Conservation (phyloP, 2,888 invertebrate genomes). For the Campoletis raptor region DNA sequence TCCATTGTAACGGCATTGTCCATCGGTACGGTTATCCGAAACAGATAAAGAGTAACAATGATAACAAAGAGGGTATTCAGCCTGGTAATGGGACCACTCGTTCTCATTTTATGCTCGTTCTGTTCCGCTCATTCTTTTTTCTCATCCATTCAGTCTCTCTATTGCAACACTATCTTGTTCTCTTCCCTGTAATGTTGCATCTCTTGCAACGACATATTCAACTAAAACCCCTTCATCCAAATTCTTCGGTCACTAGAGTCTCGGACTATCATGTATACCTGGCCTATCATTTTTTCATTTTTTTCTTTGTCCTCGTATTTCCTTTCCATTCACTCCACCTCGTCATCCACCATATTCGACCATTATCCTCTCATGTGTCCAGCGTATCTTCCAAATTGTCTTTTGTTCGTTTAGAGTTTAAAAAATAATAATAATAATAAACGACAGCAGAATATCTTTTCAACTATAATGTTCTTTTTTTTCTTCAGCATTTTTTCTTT, state of each 20-base stretch:
- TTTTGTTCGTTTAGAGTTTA: background rate
- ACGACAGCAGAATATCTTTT: background rate
- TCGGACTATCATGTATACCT: slow-evolving; percentile 35
- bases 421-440: background rate
- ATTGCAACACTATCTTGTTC: slow-evolving; percentile 55
- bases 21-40: slow-evolving; percentile 53
- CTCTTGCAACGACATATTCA: slow-evolving; percentile 44
- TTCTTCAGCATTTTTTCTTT: background rate
- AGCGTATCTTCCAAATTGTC: slow-evolving; percentile 5
- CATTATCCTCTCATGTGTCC: slow-evolving; percentile 15
- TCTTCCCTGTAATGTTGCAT: slow-evolving; percentile 27
- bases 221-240: slow-evolving; percentile 36
- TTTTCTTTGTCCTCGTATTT: slow-evolving; percentile 36
- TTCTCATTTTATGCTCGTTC: slow-evolving; percentile 19
- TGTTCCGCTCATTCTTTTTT: slow-evolving; percentile 29
- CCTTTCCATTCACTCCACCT: slow-evolving; percentile 23
- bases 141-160: slow-evolving; percentile 34
- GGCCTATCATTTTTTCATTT: slow-evolving; percentile 29
- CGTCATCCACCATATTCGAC: slow-evolving; percentile 20
- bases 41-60: slow-evolving; percentile 60
- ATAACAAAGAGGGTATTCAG: slow-evolving; percentile 62
- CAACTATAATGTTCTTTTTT: background rate
- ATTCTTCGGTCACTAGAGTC: slow-evolving; percentile 48
- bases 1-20: slow-evolving; percentile 49
- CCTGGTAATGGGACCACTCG: slow-evolving; percentile 58